Base-by-base conservation (phyloP, 1,140 invertebrate genomes). In the Cydia strobilella region DNA sequence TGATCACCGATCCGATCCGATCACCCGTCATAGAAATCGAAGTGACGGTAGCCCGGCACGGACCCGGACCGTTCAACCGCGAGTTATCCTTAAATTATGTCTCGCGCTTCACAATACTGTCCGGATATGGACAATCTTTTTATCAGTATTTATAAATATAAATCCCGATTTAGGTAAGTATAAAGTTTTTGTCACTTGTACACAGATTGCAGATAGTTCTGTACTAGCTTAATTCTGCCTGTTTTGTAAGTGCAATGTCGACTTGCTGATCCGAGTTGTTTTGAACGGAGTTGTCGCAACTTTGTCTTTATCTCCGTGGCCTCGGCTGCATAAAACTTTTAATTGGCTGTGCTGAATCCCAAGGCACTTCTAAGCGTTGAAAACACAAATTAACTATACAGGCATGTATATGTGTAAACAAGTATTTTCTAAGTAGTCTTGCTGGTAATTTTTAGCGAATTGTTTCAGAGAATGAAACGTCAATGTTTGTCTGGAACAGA, bases 331-430 rank as follows among this genome's bases (percentile, higher is more conserved):
- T 59, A 2, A 20, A 59, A 59, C 54, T 59, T 59, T 59, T 59
- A 59, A 59, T 59, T 59, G 54, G 54, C 54, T 59, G 54, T 59
- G 54, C 54, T 59, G 18, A 23, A 59, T 59, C 54, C 54, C 54
- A 23, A n/a, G 54, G 18, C 54, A 59, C 20, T 59, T 59, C 20
- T 15, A 23, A 23, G 54, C 54, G 23, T 54, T 23, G 20, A 59
- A 20, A 59, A 59, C 54, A 59, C 51, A 15, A 54, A 48, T 15
- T 2, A 59, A 10, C 18, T 23, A 23, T 12, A 59, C 48, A 51
- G n/a, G 48, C 1, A 51, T 6, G 18, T 59, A 59, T 23, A 23
- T 23, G 10, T 59, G 6, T 23, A 59, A 23, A 59, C 9, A 59
- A 59, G 54, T 10, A 12, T 59, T 59, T 59, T 12, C 7, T 51